These are phyloP conservation scores for Temnothorax nylanderi DNA, from an alignment of 1,140 invertebrate species.

Conservation along the genomic window DNA sequence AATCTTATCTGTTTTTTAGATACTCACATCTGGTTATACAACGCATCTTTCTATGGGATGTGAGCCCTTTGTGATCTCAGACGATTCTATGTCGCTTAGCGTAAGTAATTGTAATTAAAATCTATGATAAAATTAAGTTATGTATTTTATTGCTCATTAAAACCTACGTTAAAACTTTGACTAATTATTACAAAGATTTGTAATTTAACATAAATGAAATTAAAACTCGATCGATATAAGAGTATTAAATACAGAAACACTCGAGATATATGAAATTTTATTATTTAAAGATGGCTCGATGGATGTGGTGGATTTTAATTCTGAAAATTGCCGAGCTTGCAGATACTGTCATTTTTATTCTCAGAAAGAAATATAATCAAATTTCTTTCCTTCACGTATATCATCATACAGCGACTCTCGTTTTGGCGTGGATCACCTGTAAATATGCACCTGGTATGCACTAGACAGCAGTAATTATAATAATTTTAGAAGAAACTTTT, in stretches of 20 bases:
- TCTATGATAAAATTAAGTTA: slow-evolving; percentile 26
- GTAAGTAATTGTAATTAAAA: slow-evolving; percentile 71
- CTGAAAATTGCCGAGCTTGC: slow-evolving; percentile 84
- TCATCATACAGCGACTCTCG: slow-evolving; percentile 89
- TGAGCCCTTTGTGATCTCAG: slow-evolving; percentile 79
- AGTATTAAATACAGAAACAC: background rate
- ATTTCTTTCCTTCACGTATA: slow-evolving; percentile 91
- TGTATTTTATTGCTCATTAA: background rate
- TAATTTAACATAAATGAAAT: background rate
- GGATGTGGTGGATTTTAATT: slow-evolving; percentile 85
- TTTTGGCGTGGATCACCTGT: slow-evolving; percentile 90
- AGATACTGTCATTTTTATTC: slow-evolving; percentile 89
- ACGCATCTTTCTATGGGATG: slow-evolving; percentile 81
- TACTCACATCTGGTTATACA: slow-evolving; percentile 81
- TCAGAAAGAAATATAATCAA: slow-evolving; percentile 91
- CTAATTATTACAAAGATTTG: background rate
- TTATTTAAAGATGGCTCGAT: slow-evolving; percentile 76
- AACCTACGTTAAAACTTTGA: background rate
- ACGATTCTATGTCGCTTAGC: slow-evolving; percentile 78
- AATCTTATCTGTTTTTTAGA: slow-evolving; percentile 68
- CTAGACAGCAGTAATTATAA: background rate
- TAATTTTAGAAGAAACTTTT: slow-evolving; percentile 1
- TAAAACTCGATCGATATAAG: background rate
- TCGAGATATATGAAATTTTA: background rate
- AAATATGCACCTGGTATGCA: slow-evolving; percentile 88